Evolutionary conservation across 1,140 invertebrate genomes (phyloP), one percentile per base, ranked within the genome.

Genomic region (Heliconius hewitsoni): DNA sequence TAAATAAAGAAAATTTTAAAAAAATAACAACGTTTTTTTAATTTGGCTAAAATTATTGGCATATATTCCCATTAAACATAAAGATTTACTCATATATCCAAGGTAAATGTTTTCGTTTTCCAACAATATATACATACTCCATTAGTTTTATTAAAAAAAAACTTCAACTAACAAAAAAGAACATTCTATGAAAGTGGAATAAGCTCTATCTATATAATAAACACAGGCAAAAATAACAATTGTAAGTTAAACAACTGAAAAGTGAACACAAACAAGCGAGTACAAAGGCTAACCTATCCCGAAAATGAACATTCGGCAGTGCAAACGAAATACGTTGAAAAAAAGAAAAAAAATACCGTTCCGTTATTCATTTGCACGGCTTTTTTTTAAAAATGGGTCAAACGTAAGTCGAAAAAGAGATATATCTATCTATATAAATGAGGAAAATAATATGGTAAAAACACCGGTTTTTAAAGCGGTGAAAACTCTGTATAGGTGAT

Each of bases 281-380:
- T 30, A 66, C 23, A 66, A 66, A 66, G 23, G 60, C 60, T 66
- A 27, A 66, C 60, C 60, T 27, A 30, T 13, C 23, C 60, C 5
- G 30, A 66, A 66, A 66, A 66, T 66, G 27, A 66, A 66, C 27
- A 60, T 60, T 60, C 55, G 60, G 60, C 60, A 66, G 27, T 66
- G 23, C 27, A 66, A 66, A 66, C 2, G 55, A 52, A 60, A 23
- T 60, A 60, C 27, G 60, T 16, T 30, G 23, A 66, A 66, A 66
- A 66, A 23, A 23, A 23, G 23, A 23, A 23, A 23, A 55, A 60
- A 23, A 60, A 66, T 46, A 46, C 42, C 42, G 42, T 46, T 46
- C 42, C 55, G 55, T 60, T 60, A 60, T 60, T 60, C 55, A 60
- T 60, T n/a, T 27, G 55, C 55, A 23, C 19, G 55, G 55, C n/a